Conservation (phyloP, 2,113 vertebrate genomes). For the Podiceps cristatus region DNA sequence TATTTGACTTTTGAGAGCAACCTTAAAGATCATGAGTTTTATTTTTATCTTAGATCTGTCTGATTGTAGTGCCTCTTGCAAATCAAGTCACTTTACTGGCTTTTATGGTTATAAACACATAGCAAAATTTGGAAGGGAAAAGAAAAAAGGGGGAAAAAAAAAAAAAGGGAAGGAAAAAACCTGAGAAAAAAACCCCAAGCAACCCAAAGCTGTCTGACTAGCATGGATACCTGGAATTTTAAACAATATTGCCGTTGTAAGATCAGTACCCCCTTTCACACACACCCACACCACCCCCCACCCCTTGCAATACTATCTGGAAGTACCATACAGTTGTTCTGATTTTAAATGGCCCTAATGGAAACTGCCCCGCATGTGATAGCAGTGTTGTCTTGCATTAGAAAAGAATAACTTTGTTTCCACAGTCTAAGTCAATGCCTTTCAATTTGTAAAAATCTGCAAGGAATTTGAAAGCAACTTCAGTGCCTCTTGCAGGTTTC, state of each 20-base stretch:
- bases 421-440: background rate
- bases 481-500: background rate
- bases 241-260: background rate
- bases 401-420: background rate
- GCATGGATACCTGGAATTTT: background rate
- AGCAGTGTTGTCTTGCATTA: background rate
- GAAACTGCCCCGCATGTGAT: background rate
- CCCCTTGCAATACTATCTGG: background rate
- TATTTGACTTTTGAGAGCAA: constrained; percentile 38
- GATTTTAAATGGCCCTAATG: background rate
- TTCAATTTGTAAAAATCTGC: background rate
- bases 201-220: background rate
- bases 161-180: background rate
- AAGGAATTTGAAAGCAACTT: background rate
- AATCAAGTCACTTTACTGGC: constrained; percentile 18
- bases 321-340: background rate
- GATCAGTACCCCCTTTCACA: background rate
- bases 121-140: background rate
- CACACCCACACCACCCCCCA: no score
- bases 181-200: background rate
- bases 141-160: background rate
- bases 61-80: constrained; percentile 25
- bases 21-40: constrained; percentile 51
- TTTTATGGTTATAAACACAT: constrained; percentile 19
- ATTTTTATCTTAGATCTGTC: constrained; percentile 45